Conservation (phyloP, 2,113 vertebrate species). For the Trematocara unimaculatum region DNA sequence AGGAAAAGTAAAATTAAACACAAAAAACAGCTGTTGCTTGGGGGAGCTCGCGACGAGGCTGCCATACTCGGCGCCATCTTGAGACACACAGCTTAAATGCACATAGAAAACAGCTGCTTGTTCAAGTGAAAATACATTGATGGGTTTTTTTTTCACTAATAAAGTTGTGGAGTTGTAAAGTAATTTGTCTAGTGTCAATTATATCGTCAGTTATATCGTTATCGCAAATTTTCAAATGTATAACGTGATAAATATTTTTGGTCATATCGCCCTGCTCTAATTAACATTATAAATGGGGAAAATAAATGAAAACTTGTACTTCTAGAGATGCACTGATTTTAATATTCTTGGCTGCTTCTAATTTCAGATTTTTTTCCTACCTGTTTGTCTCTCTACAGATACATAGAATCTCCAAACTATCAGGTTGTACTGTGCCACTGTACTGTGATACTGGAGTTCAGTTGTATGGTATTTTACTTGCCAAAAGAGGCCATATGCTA, state of each 20-base stretch:
- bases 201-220: neutral
- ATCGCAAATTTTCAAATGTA: neutral
- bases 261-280: neutral
- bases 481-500: constrained; percentile 42
- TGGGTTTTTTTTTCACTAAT: accelerated
- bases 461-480: neutral
- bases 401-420: neutral
- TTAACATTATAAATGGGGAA: neutral
- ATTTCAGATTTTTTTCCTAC: neutral
- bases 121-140: neutral
- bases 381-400: neutral
- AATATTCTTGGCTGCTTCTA: neutral
- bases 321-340: neutral
- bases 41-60: too few relatives aligned
- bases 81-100: too few relatives aligned
- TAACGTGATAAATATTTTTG: neutral
- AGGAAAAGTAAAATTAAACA: too few relatives aligned
- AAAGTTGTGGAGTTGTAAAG: neutral
- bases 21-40: too few relatives aligned
- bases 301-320: neutral
- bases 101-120: neutral
- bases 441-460: neutral
- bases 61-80: too few relatives aligned
- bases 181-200: neutral
- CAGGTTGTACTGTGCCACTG: neutral